phyloP scores from a whole-genome alignment of 2,797 vertebrate genomes.

The Crocidura indochinensis region DNA sequence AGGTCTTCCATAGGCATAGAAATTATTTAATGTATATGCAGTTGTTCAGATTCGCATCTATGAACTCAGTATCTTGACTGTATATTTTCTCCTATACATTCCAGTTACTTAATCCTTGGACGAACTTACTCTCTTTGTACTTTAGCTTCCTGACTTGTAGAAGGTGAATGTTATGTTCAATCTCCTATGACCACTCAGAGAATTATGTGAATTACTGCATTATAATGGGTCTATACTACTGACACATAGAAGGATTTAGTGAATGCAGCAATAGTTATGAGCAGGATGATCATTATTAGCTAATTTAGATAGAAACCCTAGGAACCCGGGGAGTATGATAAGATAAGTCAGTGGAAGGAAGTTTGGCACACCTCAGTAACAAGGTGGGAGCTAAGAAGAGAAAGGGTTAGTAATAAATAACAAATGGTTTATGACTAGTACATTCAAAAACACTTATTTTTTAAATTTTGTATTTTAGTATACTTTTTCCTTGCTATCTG shows the following conservation, averaged over 20 bases:
- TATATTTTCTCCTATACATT: not conserved
- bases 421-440: not conserved
- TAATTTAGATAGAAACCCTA: not conserved
- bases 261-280: not conserved
- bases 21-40: not conserved
- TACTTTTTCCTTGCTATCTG: not conserved
- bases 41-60: not conserved
- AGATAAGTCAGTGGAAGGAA: not conserved
- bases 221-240: not conserved
- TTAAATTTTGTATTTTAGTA: not conserved
- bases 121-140: constrained; percentile 1
- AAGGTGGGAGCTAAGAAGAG: not conserved
- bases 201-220: constrained; percentile 11
- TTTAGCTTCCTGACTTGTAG: constrained; percentile 3
- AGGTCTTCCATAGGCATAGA: not conserved
- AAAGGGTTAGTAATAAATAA: not conserved
- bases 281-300: not conserved
- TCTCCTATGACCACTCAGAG: not conserved
- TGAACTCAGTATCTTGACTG: not conserved
- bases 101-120: not conserved
- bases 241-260: not conserved
- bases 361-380: not conserved
- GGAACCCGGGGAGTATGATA: not conserved
- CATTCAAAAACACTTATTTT: not conserved
- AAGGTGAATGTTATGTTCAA: not conserved